Base-by-base conservation (phyloP, 2,797 vertebrate species). In the Galaxias olidus region DNA sequence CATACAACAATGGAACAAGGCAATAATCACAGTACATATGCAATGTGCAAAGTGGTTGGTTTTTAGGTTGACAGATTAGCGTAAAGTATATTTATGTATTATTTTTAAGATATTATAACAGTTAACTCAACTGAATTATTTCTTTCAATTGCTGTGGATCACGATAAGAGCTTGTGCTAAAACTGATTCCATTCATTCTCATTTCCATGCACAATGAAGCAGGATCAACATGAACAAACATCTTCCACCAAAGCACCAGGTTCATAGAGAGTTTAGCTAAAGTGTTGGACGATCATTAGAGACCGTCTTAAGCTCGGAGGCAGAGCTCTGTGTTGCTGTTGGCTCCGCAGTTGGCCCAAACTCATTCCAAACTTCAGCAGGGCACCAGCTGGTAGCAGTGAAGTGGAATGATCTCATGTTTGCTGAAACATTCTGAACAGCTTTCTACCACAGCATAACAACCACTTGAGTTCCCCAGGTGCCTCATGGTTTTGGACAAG, bases 301-400 rank as follows among this genome's bases (percentile, higher is more conserved):
- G 49, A 71, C 59, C 17, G 58, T 77, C 41, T 70, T 79, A 6
- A 30, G 13, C 49, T 81, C 73, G 48, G 40, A 77, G 76, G 70
- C 77, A 61, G 66, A 53, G 61, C 58, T 61, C 71, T 48, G 57
- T 63, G 67, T 51, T 74, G 81, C 75, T 72, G 75, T 74, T 83
- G 82, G 65, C 66, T 66, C 54, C 75, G 67, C 67, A 76, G 78
- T 70, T 71, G 73, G 67, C 5, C 49, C 63, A 73, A 72, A 74
- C 57, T 67, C 75, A 65, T 53, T 75, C 76, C 67, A 78, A 84
- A 74, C 81, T 84, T 77, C 68, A 68, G 79, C 71, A 77, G 78
- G 71, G 74, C 66, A 63, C 58, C 68, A 66, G 68, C 65, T 71
- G 40, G 61, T 67, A 50, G 52, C 50, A 74, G 57, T 12, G 57